Conservation (phyloP, 2,113 vertebrate genomes). For the Cricetomys ansorgei region DNA sequence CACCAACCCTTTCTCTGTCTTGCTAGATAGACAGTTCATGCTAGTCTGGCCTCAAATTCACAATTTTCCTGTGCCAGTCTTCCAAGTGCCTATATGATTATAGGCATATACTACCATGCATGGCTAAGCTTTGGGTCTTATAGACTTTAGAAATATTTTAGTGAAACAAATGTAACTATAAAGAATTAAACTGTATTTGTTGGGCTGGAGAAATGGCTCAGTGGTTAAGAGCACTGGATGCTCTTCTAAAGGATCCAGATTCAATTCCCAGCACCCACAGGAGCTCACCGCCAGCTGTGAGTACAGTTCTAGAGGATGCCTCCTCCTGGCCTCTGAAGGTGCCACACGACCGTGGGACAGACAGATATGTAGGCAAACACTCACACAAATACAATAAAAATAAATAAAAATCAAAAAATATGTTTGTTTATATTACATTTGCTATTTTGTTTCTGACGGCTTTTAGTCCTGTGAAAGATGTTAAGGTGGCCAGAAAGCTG, state of each 20-base stretch:
- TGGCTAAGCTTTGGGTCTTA: background rate
- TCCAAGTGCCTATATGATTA: background rate
- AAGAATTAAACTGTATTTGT: background rate
- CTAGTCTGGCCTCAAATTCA: background rate
- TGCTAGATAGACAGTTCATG: background rate
- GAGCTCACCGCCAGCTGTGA: background rate
- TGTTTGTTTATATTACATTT: slow-evolving; percentile 84
- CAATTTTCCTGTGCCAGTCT: background rate
- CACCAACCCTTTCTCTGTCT: background rate
- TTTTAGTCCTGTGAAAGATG: slow-evolving; percentile 79
- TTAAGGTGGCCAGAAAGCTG: slow-evolving; percentile 90
- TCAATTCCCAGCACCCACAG: background rate
- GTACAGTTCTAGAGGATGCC: background rate
- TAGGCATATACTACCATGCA: background rate
- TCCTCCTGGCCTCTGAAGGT: background rate
- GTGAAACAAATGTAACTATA: slow-evolving; percentile 25
- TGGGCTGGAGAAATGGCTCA: background rate
- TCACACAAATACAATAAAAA: background rate
- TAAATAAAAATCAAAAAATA: slow-evolving; percentile 6
- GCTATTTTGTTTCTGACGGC: slow-evolving; percentile 85
- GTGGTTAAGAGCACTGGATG: background rate
- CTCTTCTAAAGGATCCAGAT: background rate
- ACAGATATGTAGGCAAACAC: background rate
- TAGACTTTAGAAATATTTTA: slow-evolving; percentile 2
- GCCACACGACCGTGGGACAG: background rate